Evolutionary conservation across 2,888 invertebrate species (phyloP), one percentile per base, ranked within the genome.

Genomic region (Drosophila ustulata): DNA sequence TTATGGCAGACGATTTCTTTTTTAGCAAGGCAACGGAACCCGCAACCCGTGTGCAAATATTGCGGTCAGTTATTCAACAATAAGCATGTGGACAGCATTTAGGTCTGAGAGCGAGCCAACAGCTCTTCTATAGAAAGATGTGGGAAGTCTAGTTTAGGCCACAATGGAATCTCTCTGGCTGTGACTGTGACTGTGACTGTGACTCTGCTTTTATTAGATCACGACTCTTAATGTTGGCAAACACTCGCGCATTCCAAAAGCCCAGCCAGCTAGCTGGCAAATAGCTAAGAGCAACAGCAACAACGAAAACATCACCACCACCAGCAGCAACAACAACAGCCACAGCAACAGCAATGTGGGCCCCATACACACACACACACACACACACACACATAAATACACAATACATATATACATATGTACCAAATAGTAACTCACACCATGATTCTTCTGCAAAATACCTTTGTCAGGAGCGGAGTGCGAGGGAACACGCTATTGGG

Each of bases 201-300:
- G 55, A 56, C 32, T 56, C 56, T 69, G 71, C 59, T 84, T 78
- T 80, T 90, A 91, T 88, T 90, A 84, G 91, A 91, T 90, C 91
- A 91, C 90, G 90, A 90, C 49, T 91, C 90, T 83, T 79, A 85
- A 84, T 89, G 89, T 91, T 87, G 71, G 86, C 83, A 87, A 88
- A 88, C 82, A 82, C 80, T 86, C 74, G 89, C 85, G 87, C 85
- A 86, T 86, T 78, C 89, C 84, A 73, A 68, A 70, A 65, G 58
- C 67, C 61, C 67, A 68, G 34, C 34, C 5, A 37, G 45, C 64
- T 39, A 65, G 66, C 69, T 55, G 30, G n/a, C 30, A 53, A 41
- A 53, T 41, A 58, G 61, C 55, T 62, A 76, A 55, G 47, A 61
- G 62, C 62, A 55, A 45, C 56, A 66, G 18, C 58, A 75, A 45